Conservation (phyloP, 2,888 invertebrate species). For the Diloba caeruleocephala region DNA sequence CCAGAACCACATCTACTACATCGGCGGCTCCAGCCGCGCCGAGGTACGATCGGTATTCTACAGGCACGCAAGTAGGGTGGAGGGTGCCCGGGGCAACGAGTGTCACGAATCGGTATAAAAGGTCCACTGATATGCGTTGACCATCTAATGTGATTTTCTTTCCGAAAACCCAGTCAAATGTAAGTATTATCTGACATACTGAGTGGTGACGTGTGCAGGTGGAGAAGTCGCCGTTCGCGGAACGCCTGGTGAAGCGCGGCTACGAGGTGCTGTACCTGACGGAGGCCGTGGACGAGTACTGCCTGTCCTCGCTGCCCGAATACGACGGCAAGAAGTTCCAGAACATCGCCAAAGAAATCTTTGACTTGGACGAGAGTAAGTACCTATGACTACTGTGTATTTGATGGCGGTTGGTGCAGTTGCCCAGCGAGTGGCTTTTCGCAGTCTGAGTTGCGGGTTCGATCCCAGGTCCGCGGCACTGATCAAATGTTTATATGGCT, state of each 20-base stretch:
- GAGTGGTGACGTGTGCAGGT: constrained; percentile 90
- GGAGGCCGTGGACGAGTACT: constrained; percentile 99
- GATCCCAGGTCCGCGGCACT: too few species aligned
- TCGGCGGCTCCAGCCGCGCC: constrained; percentile 95
- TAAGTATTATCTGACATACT: too few species aligned
- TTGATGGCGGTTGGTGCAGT: too few species aligned
- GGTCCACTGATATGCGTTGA: too few species aligned
- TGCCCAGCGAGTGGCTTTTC: too few species aligned
- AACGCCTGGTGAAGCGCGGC: constrained; percentile 96
- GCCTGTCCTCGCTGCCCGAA: constrained; percentile 98
- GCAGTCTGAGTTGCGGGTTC: too few species aligned
- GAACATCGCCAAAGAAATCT: constrained; percentile 99
- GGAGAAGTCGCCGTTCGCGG: constrained; percentile 97
- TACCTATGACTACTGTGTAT: constrained; percentile 1
- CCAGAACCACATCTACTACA: constrained; percentile 98
- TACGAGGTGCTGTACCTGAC: constrained; percentile 98
- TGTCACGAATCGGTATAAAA: too few species aligned
- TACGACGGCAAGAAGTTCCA: constrained; percentile 99
- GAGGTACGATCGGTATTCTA: constrained; percentile 87
- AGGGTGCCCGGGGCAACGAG: too few species aligned
- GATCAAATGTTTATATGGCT: too few species aligned
- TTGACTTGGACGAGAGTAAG: constrained; percentile 93
- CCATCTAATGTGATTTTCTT: too few species aligned
- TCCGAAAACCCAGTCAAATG: too few species aligned
- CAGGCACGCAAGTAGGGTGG: too few species aligned